phyloP scores from a whole-genome alignment of 2,797 vertebrate species.

The Choloepus didactylus region DNA sequence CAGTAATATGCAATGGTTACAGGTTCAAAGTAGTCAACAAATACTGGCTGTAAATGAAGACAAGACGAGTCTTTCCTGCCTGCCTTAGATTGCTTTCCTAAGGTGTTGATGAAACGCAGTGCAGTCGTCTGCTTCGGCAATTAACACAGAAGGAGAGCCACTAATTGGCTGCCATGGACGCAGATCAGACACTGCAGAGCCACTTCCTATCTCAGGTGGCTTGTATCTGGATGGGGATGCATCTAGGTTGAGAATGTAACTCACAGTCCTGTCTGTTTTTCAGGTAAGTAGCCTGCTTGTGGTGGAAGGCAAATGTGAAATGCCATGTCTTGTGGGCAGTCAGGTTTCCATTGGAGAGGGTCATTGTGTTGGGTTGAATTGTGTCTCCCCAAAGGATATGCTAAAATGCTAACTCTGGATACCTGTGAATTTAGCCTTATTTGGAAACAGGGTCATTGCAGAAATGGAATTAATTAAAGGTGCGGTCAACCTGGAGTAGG shows the following conservation, averaged over 20 bases:
- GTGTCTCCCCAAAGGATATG: too few species aligned
- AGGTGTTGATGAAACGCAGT: constrained; percentile 86
- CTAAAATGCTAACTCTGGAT: too few species aligned
- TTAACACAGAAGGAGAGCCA: constrained; percentile 87
- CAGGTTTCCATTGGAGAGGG: background rate
- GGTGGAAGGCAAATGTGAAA: background rate
- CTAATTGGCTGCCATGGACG: constrained; percentile 87
- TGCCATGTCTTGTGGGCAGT: background rate
- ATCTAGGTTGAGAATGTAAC: too few species aligned
- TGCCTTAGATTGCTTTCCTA: constrained; percentile 73
- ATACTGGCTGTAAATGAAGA: constrained; percentile 70
- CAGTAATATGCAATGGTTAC: constrained; percentile 33
- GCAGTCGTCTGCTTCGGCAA: constrained; percentile 78
- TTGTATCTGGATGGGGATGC: constrained; percentile 22
- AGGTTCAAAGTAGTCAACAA: constrained; percentile 63
- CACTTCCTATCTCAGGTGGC: constrained; percentile 56
- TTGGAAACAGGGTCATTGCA: too few species aligned
- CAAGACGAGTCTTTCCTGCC: background rate
- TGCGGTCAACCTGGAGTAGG: too few species aligned
- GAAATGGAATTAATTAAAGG: too few species aligned
- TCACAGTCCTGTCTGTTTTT: background rate
- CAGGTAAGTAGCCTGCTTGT: too few species aligned
- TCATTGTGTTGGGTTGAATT: too few species aligned
- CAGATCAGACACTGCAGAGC: constrained; percentile 59
- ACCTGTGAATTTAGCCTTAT: too few species aligned